Evolutionary conservation across 2,888 invertebrate genomes (phyloP), one percentile per base, ranked within the genome.

Genomic region (Synergus umbraculus): DNA sequence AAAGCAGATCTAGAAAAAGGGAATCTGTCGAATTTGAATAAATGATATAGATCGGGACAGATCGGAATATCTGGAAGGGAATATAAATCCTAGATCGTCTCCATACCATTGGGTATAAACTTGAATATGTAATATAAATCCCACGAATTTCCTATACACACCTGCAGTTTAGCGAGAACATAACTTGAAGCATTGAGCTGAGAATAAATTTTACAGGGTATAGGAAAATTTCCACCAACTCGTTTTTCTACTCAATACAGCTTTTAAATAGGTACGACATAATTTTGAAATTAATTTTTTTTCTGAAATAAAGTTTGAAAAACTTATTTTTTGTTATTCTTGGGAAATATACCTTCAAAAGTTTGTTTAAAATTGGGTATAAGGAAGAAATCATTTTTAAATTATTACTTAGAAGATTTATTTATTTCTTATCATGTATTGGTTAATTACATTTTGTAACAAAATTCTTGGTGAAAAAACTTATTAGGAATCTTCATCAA

Each of bases 41-140:
- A 54, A 73, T 73, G 37, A 73, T n/a, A 37, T 37, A 22, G 37
- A 49, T 29, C n/a, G n/a, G n/a, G n/a, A 49, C 54, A 73, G 69
- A 54, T 73, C 49, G n/a, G 37, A 54, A 54, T 73, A 73, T 73
- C 69, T n/a, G 69, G 37, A 54, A 54, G 49, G n/a, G 69, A 54
- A 73, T 73, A 54, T 73, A 73, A 73, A 73, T 73, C 49, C 10
- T 73, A 54, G 54, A 73, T 73, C 49, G 69, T 37, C 49, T 73
- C 29, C 73, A 37, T 54, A 41, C n/a, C 73, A 54, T 73, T 37
- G 22, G 73, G 54, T 54, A 54, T 10, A 73, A 73, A 73, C 54
- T 41, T 73, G 8, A 37, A 73, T 73, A 22, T 29, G 2, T 29
- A 29, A 65, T 4, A 41, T 37, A 54, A 54, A 46, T 37, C 15